Base-by-base conservation (phyloP, 1,140 invertebrate species). In the Leptinotarsa undecemlineata region DNA sequence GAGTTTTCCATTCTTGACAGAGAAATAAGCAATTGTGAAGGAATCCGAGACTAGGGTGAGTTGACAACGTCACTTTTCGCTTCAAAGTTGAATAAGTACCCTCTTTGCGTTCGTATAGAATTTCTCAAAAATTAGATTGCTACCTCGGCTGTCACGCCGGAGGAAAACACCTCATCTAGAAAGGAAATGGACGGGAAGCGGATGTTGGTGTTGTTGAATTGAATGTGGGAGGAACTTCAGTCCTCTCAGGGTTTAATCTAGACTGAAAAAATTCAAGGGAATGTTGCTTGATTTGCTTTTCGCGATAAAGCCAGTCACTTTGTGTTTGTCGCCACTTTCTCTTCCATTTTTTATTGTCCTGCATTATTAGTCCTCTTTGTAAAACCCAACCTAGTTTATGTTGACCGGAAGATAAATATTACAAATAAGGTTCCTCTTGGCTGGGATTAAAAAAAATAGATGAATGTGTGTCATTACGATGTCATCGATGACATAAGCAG, bases 21-120 rank as follows among this genome's bases (percentile, higher is more conserved):
- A 2, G 33, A n/a, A 68, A 47, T 48, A 48, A 47, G 66, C 66
- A 68, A 68, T 68, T 68, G 66, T 68, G 42, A 48, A 47, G 66
- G 66, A 68, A 68, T 68, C 66, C 66, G 63, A 68, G 15, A 68
- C 66, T 42, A n/a, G 66, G 66, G 66, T 68, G 33, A 20, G 66
- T 68, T 47, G 66, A 68, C 66, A 68, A 47, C 33, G 66, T 68
- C 66, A 68, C 66, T 68, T 68, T 68, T 68, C 23, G 33, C 23
- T 42, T 68, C 66, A 68, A 68, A 47, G 23, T 68, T 47, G 42
- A 42, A 68, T 42, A 42, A 42, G 66, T 42, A n/a, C 66, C 66
- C 33, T 47, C 42, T 68, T 68, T 47, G 66, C 66, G 33, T 42
- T 8, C 33, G 66, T 68, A 68, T 68, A 68, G 33, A 68, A 68